These are phyloP conservation scores for Cliona cf. orientalis DNA, from an alignment of 37 sponge, comb jelly and placozoan genomes.

Conservation along the genomic window DNA sequence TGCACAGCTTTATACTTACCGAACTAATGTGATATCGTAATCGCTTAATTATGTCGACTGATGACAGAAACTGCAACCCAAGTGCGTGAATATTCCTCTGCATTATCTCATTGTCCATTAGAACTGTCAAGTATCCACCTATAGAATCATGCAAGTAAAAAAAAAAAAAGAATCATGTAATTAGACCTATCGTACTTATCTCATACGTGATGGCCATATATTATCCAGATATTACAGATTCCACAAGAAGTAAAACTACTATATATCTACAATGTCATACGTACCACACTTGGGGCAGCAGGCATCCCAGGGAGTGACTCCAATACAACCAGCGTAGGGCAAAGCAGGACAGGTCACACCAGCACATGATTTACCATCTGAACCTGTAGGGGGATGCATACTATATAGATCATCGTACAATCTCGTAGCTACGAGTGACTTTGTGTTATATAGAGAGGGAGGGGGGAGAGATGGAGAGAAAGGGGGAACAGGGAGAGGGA, in stretches of 20 bases:
- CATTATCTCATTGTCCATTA: constrained; percentile 20
- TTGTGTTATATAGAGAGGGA: no score
- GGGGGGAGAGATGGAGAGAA: no score
- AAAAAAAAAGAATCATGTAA: no score
- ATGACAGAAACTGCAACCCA: constrained; percentile 4
- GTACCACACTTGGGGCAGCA: constrained; percentile 79
- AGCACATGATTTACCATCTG: constrained; percentile 19
- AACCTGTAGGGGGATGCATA: no score
- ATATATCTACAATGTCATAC: background rate
- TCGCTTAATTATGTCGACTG: constrained; percentile 28
- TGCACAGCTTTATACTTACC: constrained; percentile 11
- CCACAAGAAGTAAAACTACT: background rate
- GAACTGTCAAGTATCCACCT: constrained; percentile 24
- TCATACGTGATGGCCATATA: no score
- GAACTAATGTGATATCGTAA: constrained; percentile 31
- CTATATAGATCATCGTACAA: no score
- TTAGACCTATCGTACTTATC: no score
- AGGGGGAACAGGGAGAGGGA: background rate
- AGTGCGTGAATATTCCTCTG: constrained; percentile 11
- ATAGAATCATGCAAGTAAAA: background rate
- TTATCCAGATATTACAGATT: no score
- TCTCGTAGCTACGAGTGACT: no score
- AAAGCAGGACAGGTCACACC: constrained; percentile 51
- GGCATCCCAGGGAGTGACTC: constrained; percentile 35
- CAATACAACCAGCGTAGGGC: constrained; percentile 22